Percentiles rank a stretch among this genome's conserved stretches.
Conservation (phyloP, 2,888 invertebrate species). For the Zeuzera pyrina region DNA sequence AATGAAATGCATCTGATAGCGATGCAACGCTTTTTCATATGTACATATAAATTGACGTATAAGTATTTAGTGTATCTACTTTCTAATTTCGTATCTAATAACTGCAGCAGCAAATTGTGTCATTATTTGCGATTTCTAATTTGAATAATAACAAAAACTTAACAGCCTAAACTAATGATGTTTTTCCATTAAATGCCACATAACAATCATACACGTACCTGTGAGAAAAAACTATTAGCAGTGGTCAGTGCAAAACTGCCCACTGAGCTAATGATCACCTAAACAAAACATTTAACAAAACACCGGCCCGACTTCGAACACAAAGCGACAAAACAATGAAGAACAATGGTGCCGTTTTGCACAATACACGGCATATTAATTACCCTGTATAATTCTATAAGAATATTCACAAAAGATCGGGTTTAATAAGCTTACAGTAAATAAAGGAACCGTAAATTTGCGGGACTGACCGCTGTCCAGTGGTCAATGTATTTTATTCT, state of each 20-base stretch:
- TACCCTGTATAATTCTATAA: slow-evolving; percentile 62
- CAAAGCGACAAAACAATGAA: slow-evolving; percentile 43
- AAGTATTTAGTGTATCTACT: too few species aligned
- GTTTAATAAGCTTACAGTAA: slow-evolving; percentile 68
- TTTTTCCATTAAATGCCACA: slow-evolving; percentile 2
- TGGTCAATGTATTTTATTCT: slow-evolving; percentile 27
- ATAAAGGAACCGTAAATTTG: slow-evolving; percentile 51
- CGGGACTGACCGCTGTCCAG: slow-evolving; percentile 53
- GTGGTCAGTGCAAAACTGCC: slow-evolving; percentile 60
- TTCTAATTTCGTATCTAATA: too few species aligned
- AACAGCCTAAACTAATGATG: slow-evolving; percentile 3
- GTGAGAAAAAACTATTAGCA: slow-evolving; percentile 45
- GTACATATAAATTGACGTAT: too few species aligned
- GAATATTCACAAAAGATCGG: slow-evolving; percentile 50
- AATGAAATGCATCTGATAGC: too few species aligned
- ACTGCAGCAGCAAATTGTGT: too few species aligned
- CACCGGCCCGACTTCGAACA: slow-evolving; percentile 35
- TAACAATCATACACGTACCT: slow-evolving; percentile 41
- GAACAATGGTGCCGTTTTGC: slow-evolving; percentile 57
- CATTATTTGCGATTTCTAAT: neutral
- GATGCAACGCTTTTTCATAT: too few species aligned
- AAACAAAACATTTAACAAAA: slow-evolving; percentile 49
- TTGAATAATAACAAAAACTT: slow-evolving; percentile 6
- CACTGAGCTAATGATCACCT: slow-evolving; percentile 62
- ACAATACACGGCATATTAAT: slow-evolving; percentile 66